These are phyloP conservation scores for Pogonomyrmex barbatus DNA, from an alignment of 1,140 invertebrate species.

Conservation along the genomic window DNA sequence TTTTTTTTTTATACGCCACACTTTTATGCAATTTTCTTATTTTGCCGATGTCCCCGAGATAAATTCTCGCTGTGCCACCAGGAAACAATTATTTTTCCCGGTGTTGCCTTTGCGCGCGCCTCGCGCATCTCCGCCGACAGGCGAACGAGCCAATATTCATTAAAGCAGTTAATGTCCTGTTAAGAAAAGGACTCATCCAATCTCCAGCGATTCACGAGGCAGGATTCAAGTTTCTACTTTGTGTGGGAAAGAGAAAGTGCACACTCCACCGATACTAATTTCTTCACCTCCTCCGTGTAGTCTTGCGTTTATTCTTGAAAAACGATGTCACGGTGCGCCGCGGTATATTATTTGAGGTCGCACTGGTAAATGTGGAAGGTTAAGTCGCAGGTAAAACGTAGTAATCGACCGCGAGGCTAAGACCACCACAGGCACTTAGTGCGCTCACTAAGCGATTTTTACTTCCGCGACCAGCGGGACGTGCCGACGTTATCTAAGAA, in stretches of 20 bases:
- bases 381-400: slow-evolving; percentile 39
- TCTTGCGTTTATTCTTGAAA: slow-evolving; percentile 60
- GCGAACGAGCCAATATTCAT: slow-evolving; percentile 19
- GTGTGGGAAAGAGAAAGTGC: slow-evolving; percentile 62
- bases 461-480: slow-evolving; percentile 49
- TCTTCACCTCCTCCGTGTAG: slow-evolving; percentile 52
- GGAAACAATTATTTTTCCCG: slow-evolving; percentile 17
- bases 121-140: neutral
- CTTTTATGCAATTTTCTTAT: slow-evolving; percentile 11
- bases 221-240: slow-evolving; percentile 54
- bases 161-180: slow-evolving; percentile 43
- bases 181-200: slow-evolving; percentile 45
- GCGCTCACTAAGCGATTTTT: slow-evolving; percentile 59
- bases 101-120: neutral
- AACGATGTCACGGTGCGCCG: slow-evolving; percentile 37
- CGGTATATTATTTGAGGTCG: slow-evolving; percentile 45
- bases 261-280: slow-evolving; percentile 51
- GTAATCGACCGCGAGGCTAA: slow-evolving; percentile 19
- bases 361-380: slow-evolving; percentile 46
- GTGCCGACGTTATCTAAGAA: slow-evolving; percentile 53
- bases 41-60: neutral
- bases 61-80: neutral
- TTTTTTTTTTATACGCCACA: neutral
- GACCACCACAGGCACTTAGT: slow-evolving; percentile 45
- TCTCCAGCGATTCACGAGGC: slow-evolving; percentile 38